Evolutionary conservation across 1,140 invertebrate genomes (phyloP).

Genomic region (Centruroides vittatus): DNA sequence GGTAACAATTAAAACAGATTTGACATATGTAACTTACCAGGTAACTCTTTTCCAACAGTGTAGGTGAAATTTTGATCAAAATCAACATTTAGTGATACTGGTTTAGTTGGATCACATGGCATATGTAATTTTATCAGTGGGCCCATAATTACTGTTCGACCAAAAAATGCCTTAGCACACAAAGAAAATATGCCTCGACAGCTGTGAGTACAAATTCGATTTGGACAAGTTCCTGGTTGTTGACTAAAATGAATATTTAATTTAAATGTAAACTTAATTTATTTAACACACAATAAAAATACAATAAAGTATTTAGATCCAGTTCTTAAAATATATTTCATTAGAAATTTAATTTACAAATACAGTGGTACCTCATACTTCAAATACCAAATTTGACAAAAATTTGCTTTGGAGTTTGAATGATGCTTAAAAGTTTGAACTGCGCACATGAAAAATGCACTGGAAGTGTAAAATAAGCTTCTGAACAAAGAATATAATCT

Average conservation of each 20-base stretch:
- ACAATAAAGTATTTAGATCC: too few relatives aligned
- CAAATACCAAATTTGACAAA: too few relatives aligned
- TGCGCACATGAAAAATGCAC: too few relatives aligned
- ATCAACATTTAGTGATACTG: constrained; percentile 22
- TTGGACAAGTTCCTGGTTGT: background rate
- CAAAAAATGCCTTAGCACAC: constrained; percentile 25
- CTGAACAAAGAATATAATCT: too few relatives aligned
- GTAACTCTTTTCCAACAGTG: constrained; percentile 23
- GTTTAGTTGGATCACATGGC: constrained; percentile 24
- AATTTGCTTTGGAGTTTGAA: too few relatives aligned
- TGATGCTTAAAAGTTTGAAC: too few relatives aligned
- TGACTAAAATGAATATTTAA: constrained; percentile 12
- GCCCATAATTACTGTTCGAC: constrained; percentile 20
- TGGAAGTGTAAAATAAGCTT: too few relatives aligned
- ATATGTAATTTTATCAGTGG: constrained; percentile 25
- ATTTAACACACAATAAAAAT: too few relatives aligned
- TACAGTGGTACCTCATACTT: too few relatives aligned
- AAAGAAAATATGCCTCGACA: constrained; percentile 26
- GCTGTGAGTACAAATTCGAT: background rate
- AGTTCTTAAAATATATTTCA: too few relatives aligned
- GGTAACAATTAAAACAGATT: too few relatives aligned
- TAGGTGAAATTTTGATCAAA: constrained; percentile 23
- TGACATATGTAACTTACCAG: constrained; percentile 18
- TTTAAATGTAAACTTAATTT: background rate
- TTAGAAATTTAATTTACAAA: too few relatives aligned